Conservation (phyloP, 1,140 invertebrate genomes). For the Atta cephalotes region DNA sequence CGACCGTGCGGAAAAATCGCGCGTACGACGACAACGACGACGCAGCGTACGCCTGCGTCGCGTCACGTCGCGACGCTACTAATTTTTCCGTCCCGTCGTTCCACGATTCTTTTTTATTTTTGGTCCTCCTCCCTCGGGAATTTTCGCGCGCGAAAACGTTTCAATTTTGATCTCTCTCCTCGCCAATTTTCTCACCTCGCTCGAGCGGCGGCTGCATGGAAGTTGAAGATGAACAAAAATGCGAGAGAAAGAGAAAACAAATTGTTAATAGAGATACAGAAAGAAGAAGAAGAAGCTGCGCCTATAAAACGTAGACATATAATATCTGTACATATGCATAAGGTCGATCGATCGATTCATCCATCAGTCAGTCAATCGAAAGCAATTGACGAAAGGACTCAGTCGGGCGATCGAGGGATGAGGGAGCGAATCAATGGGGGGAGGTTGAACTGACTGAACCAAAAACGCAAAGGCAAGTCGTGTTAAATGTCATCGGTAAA, state of each 20-base stretch:
- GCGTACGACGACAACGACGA: constrained; percentile 36
- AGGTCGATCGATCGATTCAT: constrained; percentile 81
- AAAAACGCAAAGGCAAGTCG: constrained; percentile 62
- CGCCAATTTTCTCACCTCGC: neutral
- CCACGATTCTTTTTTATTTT: neutral
- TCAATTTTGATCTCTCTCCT: neutral
- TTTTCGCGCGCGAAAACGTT: constrained; percentile 13
- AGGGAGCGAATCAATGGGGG: constrained; percentile 6
- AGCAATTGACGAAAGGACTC: constrained; percentile 54
- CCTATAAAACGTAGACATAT: constrained; percentile 60
- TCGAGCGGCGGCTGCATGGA: constrained; percentile 59
- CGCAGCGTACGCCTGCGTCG: constrained; percentile 83
- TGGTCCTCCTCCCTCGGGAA: neutral
- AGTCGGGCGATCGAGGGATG: constrained; percentile 19
- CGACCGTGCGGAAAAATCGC: constrained; percentile 9
- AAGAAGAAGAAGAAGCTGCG: constrained; percentile 67
- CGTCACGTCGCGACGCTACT: constrained; percentile 20
- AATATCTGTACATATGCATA: constrained; percentile 72
- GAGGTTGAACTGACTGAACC: constrained; percentile 21
- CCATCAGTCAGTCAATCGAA: constrained; percentile 75
- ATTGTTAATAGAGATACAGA: neutral
- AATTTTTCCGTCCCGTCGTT: constrained; percentile 15
- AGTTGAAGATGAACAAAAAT: constrained; percentile 53
- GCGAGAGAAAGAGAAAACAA: constrained; percentile 66
- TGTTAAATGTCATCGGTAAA: constrained; percentile 47